These are phyloP conservation scores for Lathronympha strigana DNA, from an alignment of 2,888 invertebrate genomes.

Conservation along the genomic window DNA sequence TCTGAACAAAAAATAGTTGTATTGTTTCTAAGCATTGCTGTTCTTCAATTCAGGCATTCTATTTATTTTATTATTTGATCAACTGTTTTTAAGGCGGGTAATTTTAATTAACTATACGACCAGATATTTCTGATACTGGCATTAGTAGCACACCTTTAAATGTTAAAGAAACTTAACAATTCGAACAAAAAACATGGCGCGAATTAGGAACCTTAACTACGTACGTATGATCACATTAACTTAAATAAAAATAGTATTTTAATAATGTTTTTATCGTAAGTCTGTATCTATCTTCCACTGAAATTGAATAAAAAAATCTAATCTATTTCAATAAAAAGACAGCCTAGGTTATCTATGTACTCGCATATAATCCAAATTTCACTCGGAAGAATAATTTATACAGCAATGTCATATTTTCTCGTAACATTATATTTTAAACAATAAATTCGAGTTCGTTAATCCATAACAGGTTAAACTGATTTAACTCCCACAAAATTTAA, in stretches of 20 bases:
- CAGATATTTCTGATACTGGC: not conserved
- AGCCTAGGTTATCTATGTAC: too few species aligned
- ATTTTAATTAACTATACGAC: too few species aligned
- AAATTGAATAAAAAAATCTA: not conserved
- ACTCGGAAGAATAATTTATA: too few species aligned
- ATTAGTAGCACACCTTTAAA: constrained; percentile 33
- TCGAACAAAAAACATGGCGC: constrained; percentile 52
- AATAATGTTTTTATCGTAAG: not conserved
- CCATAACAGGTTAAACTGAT: not conserved
- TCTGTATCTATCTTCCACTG: not conserved
- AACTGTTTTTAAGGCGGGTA: too few species aligned
- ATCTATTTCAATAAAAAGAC: too few species aligned
- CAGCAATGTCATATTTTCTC: not conserved
- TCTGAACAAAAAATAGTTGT: not conserved
- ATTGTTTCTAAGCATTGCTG: not conserved
- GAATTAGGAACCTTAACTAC: constrained; percentile 55
- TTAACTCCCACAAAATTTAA: not conserved
- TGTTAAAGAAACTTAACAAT: constrained; percentile 53
- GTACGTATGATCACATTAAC: constrained; percentile 44
- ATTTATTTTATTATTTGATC: too few species aligned
- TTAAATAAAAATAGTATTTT: constrained; percentile 9
- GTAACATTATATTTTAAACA: not conserved
- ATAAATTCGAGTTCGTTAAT: not conserved
- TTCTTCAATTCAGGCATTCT: too few species aligned
- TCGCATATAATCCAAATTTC: too few species aligned